These are phyloP conservation scores for Danionella cerebrum DNA, from an alignment of 2,113 vertebrate species.

Conservation along the genomic window DNA sequence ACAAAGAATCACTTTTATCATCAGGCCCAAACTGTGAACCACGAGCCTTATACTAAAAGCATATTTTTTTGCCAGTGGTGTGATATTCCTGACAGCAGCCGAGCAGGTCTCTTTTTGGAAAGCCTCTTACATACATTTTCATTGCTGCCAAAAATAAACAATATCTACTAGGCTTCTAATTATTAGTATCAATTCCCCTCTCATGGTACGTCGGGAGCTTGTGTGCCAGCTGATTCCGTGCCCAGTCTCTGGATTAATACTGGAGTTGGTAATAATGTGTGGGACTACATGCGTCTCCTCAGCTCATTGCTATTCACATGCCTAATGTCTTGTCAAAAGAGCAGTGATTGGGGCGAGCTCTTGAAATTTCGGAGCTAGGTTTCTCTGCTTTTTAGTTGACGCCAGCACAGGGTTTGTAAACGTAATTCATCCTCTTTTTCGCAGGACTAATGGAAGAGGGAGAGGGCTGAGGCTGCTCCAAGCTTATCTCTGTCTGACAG, in stretches of 20 bases:
- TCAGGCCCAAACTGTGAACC: neutral
- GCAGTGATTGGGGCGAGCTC: slow-evolving; percentile 55
- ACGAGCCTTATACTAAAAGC: slow-evolving; percentile 52
- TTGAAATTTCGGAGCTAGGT: slow-evolving; percentile 61
- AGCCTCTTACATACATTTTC: slow-evolving; percentile 65
- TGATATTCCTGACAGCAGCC: slow-evolving; percentile 64
- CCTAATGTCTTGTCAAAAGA: slow-evolving; percentile 65
- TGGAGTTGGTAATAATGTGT: slow-evolving; percentile 68
- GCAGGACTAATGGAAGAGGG: slow-evolving; percentile 67
- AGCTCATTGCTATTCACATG: slow-evolving; percentile 72
- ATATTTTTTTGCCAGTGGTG: slow-evolving; percentile 54
- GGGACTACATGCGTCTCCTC: slow-evolving; percentile 61
- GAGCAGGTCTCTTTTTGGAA: slow-evolving; percentile 58
- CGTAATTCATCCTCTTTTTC: slow-evolving; percentile 68
- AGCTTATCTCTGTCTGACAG: slow-evolving; percentile 98
- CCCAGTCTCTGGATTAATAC: slow-evolving; percentile 69
- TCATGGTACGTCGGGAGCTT: slow-evolving; percentile 59
- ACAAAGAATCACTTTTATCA: too few species aligned
- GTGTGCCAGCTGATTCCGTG: slow-evolving; percentile 70
- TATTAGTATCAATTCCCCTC: slow-evolving; percentile 64
- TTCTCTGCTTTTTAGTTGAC: slow-evolving; percentile 56
- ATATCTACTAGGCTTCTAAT: slow-evolving; percentile 71
- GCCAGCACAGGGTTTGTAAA: slow-evolving; percentile 63
- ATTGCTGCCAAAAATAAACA: slow-evolving; percentile 71
- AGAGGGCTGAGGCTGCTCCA: slow-evolving; percentile 73